phyloP scores from a whole-genome alignment of 2,113 vertebrate species.

The Zingel zingel region DNA sequence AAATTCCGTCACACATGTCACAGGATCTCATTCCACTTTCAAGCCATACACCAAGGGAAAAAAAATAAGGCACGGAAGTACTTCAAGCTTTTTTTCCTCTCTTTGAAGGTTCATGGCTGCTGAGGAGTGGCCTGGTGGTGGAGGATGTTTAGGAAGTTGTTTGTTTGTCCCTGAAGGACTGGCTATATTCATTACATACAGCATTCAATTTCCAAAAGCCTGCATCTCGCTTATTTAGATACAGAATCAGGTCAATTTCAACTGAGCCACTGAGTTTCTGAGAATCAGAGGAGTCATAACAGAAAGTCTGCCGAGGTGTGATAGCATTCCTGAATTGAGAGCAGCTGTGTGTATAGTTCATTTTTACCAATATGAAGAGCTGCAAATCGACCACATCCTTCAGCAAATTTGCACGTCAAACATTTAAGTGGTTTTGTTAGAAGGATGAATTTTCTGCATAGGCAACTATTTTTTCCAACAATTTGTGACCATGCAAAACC shows the following conservation, averaged over 20 bases:
- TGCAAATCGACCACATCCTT: slow-evolving; percentile 31
- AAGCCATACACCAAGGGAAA: slow-evolving; percentile 22
- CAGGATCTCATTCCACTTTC: slow-evolving; percentile 43
- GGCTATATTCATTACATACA: slow-evolving; percentile 60
- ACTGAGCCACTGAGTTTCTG: slow-evolving; percentile 18
- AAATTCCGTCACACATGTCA: slow-evolving; percentile 41
- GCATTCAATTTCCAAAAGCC: slow-evolving; percentile 39
- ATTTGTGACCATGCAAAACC: background rate
- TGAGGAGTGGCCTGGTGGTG: slow-evolving; percentile 62
- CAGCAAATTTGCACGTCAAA: slow-evolving; percentile 41
- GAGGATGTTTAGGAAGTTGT: slow-evolving; percentile 71
- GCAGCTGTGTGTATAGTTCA: slow-evolving; percentile 36
- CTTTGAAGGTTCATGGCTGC: slow-evolving; percentile 59
- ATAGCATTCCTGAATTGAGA: slow-evolving; percentile 28
- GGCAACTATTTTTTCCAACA: background rate
- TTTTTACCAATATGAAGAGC: slow-evolving; percentile 28
- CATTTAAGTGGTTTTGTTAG: slow-evolving; percentile 10
- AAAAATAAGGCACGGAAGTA: slow-evolving; percentile 34
- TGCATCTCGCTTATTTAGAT: slow-evolving; percentile 14
- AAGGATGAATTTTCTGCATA: background rate
- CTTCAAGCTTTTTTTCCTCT: slow-evolving; percentile 54
- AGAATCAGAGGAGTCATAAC: slow-evolving; percentile 27
- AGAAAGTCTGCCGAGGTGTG: slow-evolving; percentile 24
- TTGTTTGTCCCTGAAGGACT: slow-evolving; percentile 77
- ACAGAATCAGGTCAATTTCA: slow-evolving; percentile 42